Base-by-base conservation (phyloP, 2,113 vertebrate species). In the Pipra filicauda region DNA sequence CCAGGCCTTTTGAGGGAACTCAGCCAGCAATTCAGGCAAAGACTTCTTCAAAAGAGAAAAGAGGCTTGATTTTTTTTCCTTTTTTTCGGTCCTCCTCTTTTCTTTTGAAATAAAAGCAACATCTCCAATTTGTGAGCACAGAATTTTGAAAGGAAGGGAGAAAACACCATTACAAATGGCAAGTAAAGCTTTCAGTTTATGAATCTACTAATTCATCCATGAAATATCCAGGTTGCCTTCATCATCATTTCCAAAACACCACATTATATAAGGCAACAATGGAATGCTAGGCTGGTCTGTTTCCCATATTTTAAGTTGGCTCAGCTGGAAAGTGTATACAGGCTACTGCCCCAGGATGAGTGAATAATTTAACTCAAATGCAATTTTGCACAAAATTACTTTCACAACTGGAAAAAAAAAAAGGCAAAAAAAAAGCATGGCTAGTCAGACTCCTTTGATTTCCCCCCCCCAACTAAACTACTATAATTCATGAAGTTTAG, bases 231-330 rank as follows among this genome's bases (percentile, higher is more conserved):
- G 71, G 82, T 93, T 95, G 72, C 52, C 85, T 90, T 95, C 83
- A 96, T 93, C 92, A 92, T 91, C n/a, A 84, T 92, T 97, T 96
- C 75, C 83, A 93, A 92, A 97, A 80, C 86, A 91, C 80, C 75
- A 62, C 46, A 88, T 96, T 93, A 95, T 91, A 83, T 85, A 91
- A 89, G 64, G 88, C 85, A 96, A 93, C 81, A 93, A 91, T 85
- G 55, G 81, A 96, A 82, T 93, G 88, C 43, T 21, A 88, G 88
- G 71, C 48, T 91, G 75, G 78, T 93, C 91, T 95, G 93, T 85
- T 96, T 93, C 75, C 85, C 95, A 90, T 76, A 95, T 90, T 91
- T 89, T 88, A 14, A 71, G 75, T 77, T 77, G 75, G 81, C 90
- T 93, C 75, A 95, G 88, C 88, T 96, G 95, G 86, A 91, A 95